Evolutionary conservation across 2,888 invertebrate species (phyloP).

Genomic region (Drosophila algonquin): DNA sequence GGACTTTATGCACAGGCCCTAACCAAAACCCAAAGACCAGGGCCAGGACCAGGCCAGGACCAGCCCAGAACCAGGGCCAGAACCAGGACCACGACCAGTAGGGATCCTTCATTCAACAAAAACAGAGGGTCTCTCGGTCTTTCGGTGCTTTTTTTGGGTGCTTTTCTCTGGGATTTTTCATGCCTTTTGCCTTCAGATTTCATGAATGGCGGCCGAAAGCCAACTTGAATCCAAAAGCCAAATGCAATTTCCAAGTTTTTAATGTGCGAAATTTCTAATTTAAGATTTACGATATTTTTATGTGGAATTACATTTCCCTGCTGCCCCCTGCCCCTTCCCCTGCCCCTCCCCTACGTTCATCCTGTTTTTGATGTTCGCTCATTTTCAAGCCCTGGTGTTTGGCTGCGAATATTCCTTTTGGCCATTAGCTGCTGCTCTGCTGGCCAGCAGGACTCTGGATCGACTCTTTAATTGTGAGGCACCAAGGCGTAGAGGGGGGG

Average conservation of each 20-base stretch:
- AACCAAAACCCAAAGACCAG: background rate
- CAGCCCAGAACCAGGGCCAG: background rate
- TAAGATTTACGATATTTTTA: slow-evolving; percentile 80
- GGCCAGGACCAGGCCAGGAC: background rate
- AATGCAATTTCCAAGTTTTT: slow-evolving; percentile 80
- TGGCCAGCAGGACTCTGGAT: slow-evolving; percentile 34
- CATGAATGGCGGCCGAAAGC: slow-evolving; percentile 42
- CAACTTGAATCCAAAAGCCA: slow-evolving; percentile 47
- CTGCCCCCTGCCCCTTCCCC: slow-evolving; percentile 3
- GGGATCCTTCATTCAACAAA: slow-evolving; percentile 25
- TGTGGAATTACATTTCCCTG: slow-evolving; percentile 71
- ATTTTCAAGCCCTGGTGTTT: slow-evolving; percentile 70
- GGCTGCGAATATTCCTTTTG: slow-evolving; percentile 60
- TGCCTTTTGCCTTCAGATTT: slow-evolving; percentile 27
- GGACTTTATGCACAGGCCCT: slow-evolving; percentile 62
- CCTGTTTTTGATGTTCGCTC: slow-evolving; percentile 62
- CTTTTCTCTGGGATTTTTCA: slow-evolving; percentile 27
- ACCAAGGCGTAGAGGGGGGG: too few species aligned
- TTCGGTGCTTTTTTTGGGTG: slow-evolving; percentile 11
- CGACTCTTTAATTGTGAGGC: slow-evolving; percentile 50
- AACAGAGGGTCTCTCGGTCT: slow-evolving; percentile 15
- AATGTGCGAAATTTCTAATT: slow-evolving; percentile 81
- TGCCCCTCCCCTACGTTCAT: background rate
- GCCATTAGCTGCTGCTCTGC: slow-evolving; percentile 46
- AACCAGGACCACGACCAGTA: background rate